Evolutionary conservation across 2,888 invertebrate genomes (phyloP), one percentile per base, ranked within the genome.

Genomic region (Mesochorus sp.): DNA sequence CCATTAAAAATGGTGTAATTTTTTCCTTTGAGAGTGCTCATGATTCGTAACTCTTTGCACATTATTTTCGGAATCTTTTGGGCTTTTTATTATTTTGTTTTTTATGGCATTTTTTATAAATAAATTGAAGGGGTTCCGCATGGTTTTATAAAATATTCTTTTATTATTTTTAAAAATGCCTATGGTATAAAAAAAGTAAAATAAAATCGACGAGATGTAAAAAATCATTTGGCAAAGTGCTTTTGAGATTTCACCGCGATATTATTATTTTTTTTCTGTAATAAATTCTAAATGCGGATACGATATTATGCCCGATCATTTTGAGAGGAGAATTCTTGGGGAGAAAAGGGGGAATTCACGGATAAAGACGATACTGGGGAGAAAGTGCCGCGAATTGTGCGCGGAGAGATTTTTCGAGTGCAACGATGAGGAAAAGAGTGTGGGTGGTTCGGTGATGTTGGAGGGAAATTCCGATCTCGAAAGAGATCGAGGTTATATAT

Each of bases 271-370:
- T 71, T 64, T 21, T 49, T 62, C 57, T 39, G 55, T 61, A 67
- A 77, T 77, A 51, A 73, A 77, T 68, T 77, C 34, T 24, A 57
- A 70, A 77, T 68, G 68, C 47, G 28, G 55, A 62, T 64, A 77
- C 70, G 55, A 77, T n/a, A n/a, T 80, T 77, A 74, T 68, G 26
- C 53, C 66, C 74, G 77, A 75, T 80, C 74, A 74, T 55, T 37
- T 34, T 71, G 77, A 74, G 53, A 66, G 77, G 49, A 61, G n/a
- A n/a, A 10, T 14, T 34, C 47, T 12, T 10, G 10, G 17, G 6
- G 6, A 37, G 12, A 37, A 37, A 2, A 37, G 37, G 12, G 61
- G 24, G n/a, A 70, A 34, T 66, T 39, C 24, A 3, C 17, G 64
- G 37, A 66, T 47, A 47, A 55, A 44, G 64, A 42, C 26, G 19